These are phyloP conservation scores for Heteromyza rotundicornis DNA, from an alignment of 2,888 invertebrate genomes.

Conservation along the genomic window DNA sequence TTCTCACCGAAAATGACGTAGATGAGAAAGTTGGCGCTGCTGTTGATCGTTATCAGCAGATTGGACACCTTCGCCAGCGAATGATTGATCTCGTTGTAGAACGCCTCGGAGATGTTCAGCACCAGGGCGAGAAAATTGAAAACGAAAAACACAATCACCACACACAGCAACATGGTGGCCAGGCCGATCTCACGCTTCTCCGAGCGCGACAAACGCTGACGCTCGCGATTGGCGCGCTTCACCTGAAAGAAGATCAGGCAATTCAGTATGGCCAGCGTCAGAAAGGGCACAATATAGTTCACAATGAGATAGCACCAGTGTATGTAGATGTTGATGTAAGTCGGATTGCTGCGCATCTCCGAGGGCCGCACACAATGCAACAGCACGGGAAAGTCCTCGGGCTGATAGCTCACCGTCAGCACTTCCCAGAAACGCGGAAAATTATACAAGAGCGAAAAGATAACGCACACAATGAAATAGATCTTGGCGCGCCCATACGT, in stretches of 20 bases:
- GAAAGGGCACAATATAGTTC: slow-evolving; percentile 92
- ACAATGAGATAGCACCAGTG: slow-evolving; percentile 94
- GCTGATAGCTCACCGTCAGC: slow-evolving; percentile 60
- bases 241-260: slow-evolving; percentile 90
- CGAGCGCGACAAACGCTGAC: slow-evolving; percentile 85
- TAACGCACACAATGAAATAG: slow-evolving; percentile 81
- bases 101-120: slow-evolving; percentile 85
- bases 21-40: slow-evolving; percentile 96
- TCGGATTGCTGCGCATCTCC: slow-evolving; percentile 70
- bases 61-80: slow-evolving; percentile 84
- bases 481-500: slow-evolving; percentile 86
- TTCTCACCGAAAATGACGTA: slow-evolving; percentile 98
- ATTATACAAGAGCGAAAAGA: slow-evolving; percentile 86
- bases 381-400: slow-evolving; percentile 63
- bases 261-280: slow-evolving; percentile 87
- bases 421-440: slow-evolving; percentile 81
- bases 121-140: slow-evolving; percentile 89
- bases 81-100: slow-evolving; percentile 71
- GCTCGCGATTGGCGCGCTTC: slow-evolving; percentile 85
- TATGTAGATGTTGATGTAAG: slow-evolving; percentile 86
- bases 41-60: slow-evolving; percentile 93
- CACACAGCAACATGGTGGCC: slow-evolving; percentile 93
- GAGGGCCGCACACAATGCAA: slow-evolving; percentile 77
- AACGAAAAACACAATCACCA: slow-evolving; percentile 92
- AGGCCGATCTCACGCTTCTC: slow-evolving; percentile 92